phyloP scores from a whole-genome alignment of 2,888 invertebrate genomes.

The Caprella mutica region DNA sequence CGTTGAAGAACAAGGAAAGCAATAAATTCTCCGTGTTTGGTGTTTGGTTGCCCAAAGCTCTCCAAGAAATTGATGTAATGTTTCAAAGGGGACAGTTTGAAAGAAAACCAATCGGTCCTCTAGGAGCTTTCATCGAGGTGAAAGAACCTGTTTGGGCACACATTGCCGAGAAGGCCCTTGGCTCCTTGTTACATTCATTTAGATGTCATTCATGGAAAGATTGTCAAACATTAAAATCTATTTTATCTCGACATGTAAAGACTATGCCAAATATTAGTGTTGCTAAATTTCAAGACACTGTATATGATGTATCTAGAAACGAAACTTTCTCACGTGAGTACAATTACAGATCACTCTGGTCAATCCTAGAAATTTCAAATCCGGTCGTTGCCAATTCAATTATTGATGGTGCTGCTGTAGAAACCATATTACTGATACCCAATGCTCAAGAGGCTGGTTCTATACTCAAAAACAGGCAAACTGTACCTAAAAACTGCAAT shows the following conservation, averaged over 20 bases:
- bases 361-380: conserved; percentile 54
- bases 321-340: conserved; percentile 5
- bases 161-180: conserved; percentile 20
- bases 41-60: conserved; percentile 16
- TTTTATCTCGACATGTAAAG: conserved; percentile 5
- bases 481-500: conserved; percentile 56
- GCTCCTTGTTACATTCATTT: conserved; percentile 14
- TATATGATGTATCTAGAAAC: conserved; percentile 18
- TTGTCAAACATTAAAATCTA: conserved; percentile 5
- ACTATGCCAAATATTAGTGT: conserved; percentile 11
- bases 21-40: conserved; percentile 22
- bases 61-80: conserved; percentile 13
- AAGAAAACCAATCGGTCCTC: conserved; percentile 28
- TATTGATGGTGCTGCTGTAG: conserved; percentile 63
- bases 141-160: conserved; percentile 20
- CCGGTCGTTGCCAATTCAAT: conserved; percentile 70
- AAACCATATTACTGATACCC: conserved; percentile 64
- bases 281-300: conserved; percentile 16
- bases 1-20: not conserved
- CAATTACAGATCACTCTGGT: conserved; percentile 27
- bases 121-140: conserved; percentile 24
- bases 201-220: conserved; percentile 13
- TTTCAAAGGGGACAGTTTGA: not conserved
- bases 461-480: conserved; percentile 47
- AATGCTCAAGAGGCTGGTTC: conserved; percentile 55